These are phyloP conservation scores for Artibeus lituratus DNA, from an alignment of 2,797 vertebrate genomes.

Conservation along the genomic window DNA sequence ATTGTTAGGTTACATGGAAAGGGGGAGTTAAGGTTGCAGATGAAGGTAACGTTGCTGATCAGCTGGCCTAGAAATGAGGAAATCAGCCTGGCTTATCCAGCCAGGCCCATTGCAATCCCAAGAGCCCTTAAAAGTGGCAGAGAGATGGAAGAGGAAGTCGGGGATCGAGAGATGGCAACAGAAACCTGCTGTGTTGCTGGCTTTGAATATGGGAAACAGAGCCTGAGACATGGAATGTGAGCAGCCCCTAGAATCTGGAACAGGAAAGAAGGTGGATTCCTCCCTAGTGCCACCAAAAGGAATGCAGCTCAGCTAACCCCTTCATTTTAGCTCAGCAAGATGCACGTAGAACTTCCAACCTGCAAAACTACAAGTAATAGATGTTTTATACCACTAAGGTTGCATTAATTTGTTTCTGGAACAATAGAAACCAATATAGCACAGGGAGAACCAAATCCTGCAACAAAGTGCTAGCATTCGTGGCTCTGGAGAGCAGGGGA, in stretches of 20 bases:
- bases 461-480: not conserved
- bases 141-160: no score
- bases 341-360: not conserved
- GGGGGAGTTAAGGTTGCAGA: not conserved
- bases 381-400: not conserved
- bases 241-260: not conserved
- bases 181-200: not conserved
- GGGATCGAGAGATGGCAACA: not conserved
- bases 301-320: not conserved
- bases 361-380: not conserved
- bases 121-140: not conserved
- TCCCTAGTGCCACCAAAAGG: not conserved
- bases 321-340: not conserved
- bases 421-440: not conserved
- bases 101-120: not conserved
- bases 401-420: not conserved
- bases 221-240: rapidly evolving
- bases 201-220: not conserved
- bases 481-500: not conserved
- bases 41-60: not conserved
- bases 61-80: not conserved
- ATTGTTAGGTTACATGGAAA: not conserved
- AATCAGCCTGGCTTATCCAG: not conserved
- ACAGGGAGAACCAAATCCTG: not conserved
- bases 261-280: not conserved